phyloP scores from a whole-genome alignment of 2,113 vertebrate genomes.

The Hippotragus niger region DNA sequence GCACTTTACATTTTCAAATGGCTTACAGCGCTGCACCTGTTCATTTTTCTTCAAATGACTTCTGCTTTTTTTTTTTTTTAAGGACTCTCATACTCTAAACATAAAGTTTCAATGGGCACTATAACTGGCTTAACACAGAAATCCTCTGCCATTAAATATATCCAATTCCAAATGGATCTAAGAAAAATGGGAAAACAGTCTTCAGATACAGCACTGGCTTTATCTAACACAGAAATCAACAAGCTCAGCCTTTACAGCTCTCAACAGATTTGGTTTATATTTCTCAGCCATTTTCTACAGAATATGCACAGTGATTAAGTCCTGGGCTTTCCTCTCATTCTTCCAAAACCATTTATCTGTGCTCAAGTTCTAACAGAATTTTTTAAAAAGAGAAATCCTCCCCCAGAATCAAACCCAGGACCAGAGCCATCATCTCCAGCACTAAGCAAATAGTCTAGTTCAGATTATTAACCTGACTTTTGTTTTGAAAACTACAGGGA shows the following conservation, averaged over 20 bases:
- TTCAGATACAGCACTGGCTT: neutral
- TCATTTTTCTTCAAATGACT: constrained; percentile 48
- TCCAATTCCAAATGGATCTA: neutral
- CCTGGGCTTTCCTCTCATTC: neutral
- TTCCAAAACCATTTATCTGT: neutral
- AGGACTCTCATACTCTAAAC: neutral
- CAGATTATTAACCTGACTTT: neutral
- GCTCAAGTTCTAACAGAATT: neutral
- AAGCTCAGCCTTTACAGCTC: neutral
- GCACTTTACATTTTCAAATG: constrained; percentile 27
- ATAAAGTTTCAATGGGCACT: neutral
- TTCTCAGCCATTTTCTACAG: constrained; percentile 26
- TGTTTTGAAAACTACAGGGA: constrained; percentile 14
- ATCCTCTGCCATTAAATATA: neutral
- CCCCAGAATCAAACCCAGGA: neutral
- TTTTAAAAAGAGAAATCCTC: neutral
- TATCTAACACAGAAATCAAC: neutral
- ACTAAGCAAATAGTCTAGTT: neutral
- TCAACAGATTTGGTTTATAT: constrained; percentile 13
- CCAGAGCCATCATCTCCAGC: neutral
- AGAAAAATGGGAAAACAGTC: neutral
- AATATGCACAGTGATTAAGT: neutral
- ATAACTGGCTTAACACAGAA: neutral
- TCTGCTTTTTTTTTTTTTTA: neutral
- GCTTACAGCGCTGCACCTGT: neutral